Evolutionary conservation across 1,140 invertebrate genomes (phyloP).

Genomic region (Cydia pomonella): DNA sequence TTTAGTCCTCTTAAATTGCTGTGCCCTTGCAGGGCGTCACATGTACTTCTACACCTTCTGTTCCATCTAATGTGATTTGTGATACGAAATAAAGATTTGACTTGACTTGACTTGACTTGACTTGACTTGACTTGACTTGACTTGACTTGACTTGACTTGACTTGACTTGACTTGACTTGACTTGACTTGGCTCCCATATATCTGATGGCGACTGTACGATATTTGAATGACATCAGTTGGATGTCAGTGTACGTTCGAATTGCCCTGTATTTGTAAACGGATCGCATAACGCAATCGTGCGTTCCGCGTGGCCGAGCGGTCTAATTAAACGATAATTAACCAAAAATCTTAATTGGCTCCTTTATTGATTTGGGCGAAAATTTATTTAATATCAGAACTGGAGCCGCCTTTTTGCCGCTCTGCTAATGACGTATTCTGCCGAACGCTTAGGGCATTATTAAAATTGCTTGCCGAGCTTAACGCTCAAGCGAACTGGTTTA

Average conservation of each 20-base stretch:
- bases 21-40: too few species aligned
- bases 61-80: too few species aligned
- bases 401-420: constrained; percentile 41
- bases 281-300: constrained; percentile 44
- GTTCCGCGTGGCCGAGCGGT: constrained; percentile 37
- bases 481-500: neutral
- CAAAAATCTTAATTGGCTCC: constrained; percentile 49
- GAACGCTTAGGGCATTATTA: constrained; percentile 11
- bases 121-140: too few species aligned
- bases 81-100: too few species aligned
- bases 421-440: constrained; percentile 30
- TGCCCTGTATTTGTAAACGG: constrained; percentile 1
- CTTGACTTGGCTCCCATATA: too few species aligned
- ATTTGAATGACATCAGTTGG: neutral
- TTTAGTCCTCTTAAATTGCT: too few species aligned
- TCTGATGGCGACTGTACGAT: too few species aligned
- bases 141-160: too few species aligned
- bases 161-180: too few species aligned
- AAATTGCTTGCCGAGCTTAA: neutral
- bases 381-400: constrained; percentile 44
- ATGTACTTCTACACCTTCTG: too few species aligned
- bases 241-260: neutral
- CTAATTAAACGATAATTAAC: constrained; percentile 46
- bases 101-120: too few species aligned
- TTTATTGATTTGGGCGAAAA: constrained; percentile 47